These are phyloP conservation scores for Rhynchonycteris naso DNA, from an alignment of 2,797 vertebrate genomes.

Conservation along the genomic window DNA sequence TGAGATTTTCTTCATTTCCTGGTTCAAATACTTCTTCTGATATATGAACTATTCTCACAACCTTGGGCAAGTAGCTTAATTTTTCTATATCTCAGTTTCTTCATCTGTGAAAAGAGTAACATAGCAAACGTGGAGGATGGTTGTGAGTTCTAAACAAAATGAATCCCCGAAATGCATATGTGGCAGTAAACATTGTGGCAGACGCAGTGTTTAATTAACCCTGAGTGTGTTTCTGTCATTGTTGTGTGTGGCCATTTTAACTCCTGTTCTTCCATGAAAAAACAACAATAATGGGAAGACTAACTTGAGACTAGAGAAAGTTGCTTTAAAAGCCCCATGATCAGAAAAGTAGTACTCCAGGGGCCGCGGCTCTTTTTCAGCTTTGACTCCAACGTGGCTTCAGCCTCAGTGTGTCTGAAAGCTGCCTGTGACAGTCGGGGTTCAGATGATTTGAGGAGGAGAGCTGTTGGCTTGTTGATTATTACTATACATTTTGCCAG, in stretches of 20 bases:
- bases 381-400: neutral
- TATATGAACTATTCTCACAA: neutral
- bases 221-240: neutral
- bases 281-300: neutral
- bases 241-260: neutral
- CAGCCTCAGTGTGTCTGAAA: neutral
- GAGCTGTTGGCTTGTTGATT: neutral
- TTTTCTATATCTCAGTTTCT: neutral
- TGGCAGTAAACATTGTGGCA: neutral
- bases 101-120: neutral
- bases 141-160: neutral
- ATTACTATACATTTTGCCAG: slow-evolving; percentile 22
- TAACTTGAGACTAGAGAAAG: neutral
- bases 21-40: neutral
- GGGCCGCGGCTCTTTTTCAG: rapidly evolving
- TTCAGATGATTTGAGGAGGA: neutral
- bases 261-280: neutral
- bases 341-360: neutral
- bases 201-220: neutral
- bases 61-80: neutral
- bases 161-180: neutral
- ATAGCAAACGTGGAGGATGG: neutral
- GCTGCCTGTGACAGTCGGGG: neutral
- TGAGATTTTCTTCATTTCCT: neutral
- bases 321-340: neutral